Evolutionary conservation across 2,113 vertebrate species (phyloP).

Genomic region (Orthochromis malagaraziensis): DNA sequence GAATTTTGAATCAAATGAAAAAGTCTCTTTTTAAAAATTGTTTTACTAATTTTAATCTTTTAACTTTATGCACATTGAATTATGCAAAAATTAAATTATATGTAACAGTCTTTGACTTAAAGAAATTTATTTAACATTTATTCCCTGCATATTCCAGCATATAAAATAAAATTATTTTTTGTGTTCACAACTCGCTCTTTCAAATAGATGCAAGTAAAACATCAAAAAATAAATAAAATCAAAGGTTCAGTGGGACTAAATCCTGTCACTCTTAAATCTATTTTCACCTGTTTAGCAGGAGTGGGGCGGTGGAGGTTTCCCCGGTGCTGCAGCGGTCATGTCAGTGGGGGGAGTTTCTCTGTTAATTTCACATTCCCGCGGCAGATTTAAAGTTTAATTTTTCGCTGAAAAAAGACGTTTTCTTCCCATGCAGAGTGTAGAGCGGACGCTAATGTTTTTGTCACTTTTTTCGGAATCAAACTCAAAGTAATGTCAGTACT

Average conservation of each 20-base stretch:
- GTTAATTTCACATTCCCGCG: neutral
- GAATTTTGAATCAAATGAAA: neutral
- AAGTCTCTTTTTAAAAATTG: neutral
- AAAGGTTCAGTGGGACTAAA: neutral
- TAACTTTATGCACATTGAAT: neutral
- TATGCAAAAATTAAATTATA: neutral
- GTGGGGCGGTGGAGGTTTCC: neutral
- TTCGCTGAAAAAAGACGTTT: rapidly evolving
- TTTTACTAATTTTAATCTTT: neutral
- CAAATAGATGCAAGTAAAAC: neutral
- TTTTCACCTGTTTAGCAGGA: neutral
- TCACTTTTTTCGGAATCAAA: rapidly evolving
- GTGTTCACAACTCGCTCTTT: neutral
- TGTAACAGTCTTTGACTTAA: neutral
- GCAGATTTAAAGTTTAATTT: neutral
- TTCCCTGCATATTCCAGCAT: neutral
- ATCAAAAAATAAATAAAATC: neutral
- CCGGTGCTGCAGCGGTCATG: neutral
- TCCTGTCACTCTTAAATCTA: neutral
- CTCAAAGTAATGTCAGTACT: neutral
- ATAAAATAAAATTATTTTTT: neutral
- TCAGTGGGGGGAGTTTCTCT: neutral
- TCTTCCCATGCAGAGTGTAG: neutral
- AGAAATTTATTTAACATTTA: neutral
- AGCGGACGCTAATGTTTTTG: rapidly evolving